Evolutionary conservation across 2,888 invertebrate species (phyloP), one percentile per base, ranked within the genome.

Genomic region (Vandiemenella viatica): DNA sequence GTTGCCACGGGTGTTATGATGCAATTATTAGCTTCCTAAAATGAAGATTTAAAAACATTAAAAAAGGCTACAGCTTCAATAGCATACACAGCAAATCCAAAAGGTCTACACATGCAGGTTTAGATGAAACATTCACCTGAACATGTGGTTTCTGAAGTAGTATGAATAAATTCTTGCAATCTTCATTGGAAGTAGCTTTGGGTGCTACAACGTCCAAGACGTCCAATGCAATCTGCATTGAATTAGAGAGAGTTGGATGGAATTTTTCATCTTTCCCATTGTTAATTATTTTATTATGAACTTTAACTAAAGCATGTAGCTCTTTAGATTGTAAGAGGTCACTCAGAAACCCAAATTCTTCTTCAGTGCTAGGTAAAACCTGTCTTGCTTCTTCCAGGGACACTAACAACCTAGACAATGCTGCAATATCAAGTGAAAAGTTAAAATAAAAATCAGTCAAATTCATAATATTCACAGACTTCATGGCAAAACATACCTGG

Each of bases 231-330:
- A 73, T 70, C 69, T 86, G 82, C 77, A 88, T 83, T 4, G 87
- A 81, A 64, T 87, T 87, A 15, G 89, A 89, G 6, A 90, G 71
- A 44, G 87, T 72, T 0, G 90, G 89, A 60, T 82, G 85, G 62
- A 87, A 80, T 59, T 83, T 82, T 60, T 88, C 87, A 71, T 87
- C 86, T 61, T 83, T 81, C 48, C 83, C 82, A 68, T 84, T 84
- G 58, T 80, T 83, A 51, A 83, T 75, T 59, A 89, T 88, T 68
- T 86, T 87, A 63, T 89, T 89, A 65, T 91, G 90, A 52, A 90
- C 89, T 69, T 88, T 86, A 21, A 91, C 88, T 57, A 92, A 71
- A 23, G 91, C 90, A 68, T 90, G 85, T 1, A 92, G 74, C 64
- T 90, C 87, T 65, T 83, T 86, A 5, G 88, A 89, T 64, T 85